Conservation (phyloP, 2,113 vertebrate species). For the Accipiter virgatus region DNA sequence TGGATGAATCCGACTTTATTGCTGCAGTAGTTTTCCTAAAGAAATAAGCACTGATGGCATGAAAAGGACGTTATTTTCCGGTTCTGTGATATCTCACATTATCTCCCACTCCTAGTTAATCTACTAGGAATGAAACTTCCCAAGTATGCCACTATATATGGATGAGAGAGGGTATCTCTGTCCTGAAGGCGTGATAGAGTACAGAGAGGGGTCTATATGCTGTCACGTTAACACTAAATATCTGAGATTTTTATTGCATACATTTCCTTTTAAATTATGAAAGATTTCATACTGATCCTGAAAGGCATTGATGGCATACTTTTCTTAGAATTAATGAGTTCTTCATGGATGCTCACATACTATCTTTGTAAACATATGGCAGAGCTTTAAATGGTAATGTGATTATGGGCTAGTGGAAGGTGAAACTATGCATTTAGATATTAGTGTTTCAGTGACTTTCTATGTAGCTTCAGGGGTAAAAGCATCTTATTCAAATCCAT, state of each 20-base stretch:
- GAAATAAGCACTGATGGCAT: background rate
- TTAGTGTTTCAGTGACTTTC: constrained; percentile 3
- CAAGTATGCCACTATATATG: constrained; percentile 52
- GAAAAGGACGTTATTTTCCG: constrained; percentile 24
- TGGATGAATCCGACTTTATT: background rate
- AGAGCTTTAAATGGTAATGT: constrained; percentile 35
- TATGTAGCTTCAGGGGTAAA: background rate
- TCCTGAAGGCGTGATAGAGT: background rate
- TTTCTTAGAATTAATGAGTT: constrained; percentile 11
- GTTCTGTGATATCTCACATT: constrained; percentile 35
- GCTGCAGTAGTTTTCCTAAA: constrained; percentile 24
- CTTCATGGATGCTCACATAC: background rate
- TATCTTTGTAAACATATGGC: background rate
- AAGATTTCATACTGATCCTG: background rate
- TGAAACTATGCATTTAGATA: constrained; percentile 15
- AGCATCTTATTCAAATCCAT: background rate
- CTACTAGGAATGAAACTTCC: constrained; percentile 48
- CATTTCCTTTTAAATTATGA: constrained; percentile 38
- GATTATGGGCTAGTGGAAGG: constrained; percentile 25
- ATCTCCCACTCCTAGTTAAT: constrained; percentile 34
- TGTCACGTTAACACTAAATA: background rate
- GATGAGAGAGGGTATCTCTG: constrained; percentile 1
- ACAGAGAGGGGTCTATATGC: background rate
- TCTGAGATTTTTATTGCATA: constrained; percentile 37
- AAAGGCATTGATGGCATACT: background rate